phyloP scores from a whole-genome alignment of 2,888 invertebrate genomes.

The Drosophila infuscata region DNA sequence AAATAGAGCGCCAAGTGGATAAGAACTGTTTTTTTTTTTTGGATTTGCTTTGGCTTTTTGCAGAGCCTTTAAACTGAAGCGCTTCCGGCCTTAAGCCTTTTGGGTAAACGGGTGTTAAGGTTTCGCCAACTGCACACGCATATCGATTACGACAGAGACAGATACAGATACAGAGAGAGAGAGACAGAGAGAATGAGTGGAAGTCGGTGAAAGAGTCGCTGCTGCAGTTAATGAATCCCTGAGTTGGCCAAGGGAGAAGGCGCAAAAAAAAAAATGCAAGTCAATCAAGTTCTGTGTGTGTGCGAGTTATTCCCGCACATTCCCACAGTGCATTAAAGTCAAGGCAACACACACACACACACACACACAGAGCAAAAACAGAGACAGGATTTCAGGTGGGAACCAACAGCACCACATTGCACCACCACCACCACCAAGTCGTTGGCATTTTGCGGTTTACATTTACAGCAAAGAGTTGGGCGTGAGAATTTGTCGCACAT shows the following conservation, averaged over 20 bases:
- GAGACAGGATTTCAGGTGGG: slow-evolving; percentile 55
- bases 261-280: slow-evolving; percentile 52
- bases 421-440: slow-evolving; percentile 24
- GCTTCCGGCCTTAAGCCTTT: slow-evolving; percentile 62
- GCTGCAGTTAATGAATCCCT: slow-evolving; percentile 66
- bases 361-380: slow-evolving; percentile 22
- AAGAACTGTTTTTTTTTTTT: slow-evolving; percentile 20
- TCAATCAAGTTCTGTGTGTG: slow-evolving; percentile 67
- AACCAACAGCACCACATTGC: slow-evolving; percentile 24
- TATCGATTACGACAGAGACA: slow-evolving; percentile 66
- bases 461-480: slow-evolving; percentile 37
- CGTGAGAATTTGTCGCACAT: slow-evolving; percentile 60
- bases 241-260: slow-evolving; percentile 29
- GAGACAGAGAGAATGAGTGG: slow-evolving; percentile 16
- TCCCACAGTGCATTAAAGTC: slow-evolving; percentile 72
- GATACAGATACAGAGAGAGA: background rate
- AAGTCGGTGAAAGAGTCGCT: slow-evolving; percentile 40
- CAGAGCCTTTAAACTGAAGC: slow-evolving; percentile 53
- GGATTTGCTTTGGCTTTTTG: slow-evolving; percentile 14
- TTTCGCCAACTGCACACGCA: slow-evolving; percentile 67
- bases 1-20: slow-evolving; percentile 68
- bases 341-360: slow-evolving; percentile 33
- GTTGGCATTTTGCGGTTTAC: slow-evolving; percentile 68
- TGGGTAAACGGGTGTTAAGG: slow-evolving; percentile 46
- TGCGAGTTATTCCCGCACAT: slow-evolving; percentile 48